phyloP scores from a whole-genome alignment of 2,113 vertebrate species.

The Lophochroa leadbeateri region DNA sequence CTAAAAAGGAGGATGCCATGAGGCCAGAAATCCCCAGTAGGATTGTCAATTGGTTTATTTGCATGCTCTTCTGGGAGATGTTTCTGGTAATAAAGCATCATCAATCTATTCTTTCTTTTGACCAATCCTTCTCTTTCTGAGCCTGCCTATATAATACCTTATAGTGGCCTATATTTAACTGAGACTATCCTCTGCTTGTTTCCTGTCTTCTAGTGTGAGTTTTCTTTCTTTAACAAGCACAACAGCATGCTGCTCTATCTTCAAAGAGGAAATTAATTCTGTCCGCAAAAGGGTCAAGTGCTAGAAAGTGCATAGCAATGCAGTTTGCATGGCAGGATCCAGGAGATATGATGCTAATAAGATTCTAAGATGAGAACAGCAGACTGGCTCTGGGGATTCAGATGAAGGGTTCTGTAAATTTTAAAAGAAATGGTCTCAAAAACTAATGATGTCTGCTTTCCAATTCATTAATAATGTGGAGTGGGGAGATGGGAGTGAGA shows the following conservation, averaged over 20 bases:
- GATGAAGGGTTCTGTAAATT: conserved; percentile 91
- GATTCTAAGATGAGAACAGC: conserved; percentile 89
- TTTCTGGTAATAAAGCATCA: conserved; percentile 40
- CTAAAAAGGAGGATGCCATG: not conserved
- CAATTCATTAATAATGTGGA: conserved; percentile 92
- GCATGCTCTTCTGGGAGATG: not conserved
- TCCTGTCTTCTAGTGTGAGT: conserved; percentile 58
- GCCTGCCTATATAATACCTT: conserved; percentile 26
- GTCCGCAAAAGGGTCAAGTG: conserved; percentile 90
- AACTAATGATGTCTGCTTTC: conserved; percentile 91
- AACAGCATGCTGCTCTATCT: conserved; percentile 75
- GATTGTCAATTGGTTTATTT: conserved; percentile 33
- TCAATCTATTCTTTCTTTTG: conserved; percentile 53
- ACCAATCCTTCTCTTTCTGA: conserved; percentile 24
- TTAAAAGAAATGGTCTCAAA: conserved; percentile 90
- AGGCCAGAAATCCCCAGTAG: conserved; percentile 9
- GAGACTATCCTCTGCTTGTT: conserved; percentile 68
- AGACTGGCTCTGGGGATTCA: conserved; percentile 86
- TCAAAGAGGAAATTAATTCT: conserved; percentile 90
- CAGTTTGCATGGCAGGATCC: conserved; percentile 87
- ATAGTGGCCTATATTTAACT: conserved; percentile 52
- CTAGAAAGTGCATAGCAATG: conserved; percentile 92
- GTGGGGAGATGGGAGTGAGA: conserved; percentile 77
- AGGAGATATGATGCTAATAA: conserved; percentile 91
- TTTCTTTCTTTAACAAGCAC: conserved; percentile 86